A percentile compares a stretch with the other conserved stretches of the same genome.
Conservation (phyloP, 2,113 vertebrate genomes). For the Cyprinus carpio region DNA sequence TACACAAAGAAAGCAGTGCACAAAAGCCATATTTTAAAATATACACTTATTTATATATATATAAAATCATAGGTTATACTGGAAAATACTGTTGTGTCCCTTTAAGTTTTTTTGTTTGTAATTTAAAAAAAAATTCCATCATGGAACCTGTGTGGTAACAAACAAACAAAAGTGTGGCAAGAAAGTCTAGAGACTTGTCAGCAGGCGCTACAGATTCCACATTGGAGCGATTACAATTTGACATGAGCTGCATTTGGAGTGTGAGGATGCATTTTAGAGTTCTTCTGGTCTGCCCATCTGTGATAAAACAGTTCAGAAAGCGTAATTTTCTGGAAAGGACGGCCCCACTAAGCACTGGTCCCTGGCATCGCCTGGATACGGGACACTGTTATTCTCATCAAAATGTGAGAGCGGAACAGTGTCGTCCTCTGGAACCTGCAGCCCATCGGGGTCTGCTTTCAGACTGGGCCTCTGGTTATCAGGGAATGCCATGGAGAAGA, state of each 20-base stretch:
- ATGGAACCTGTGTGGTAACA: background rate
- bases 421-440: conserved; percentile 52
- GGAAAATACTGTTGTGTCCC: conserved; percentile 45
- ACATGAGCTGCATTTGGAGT: conserved; percentile 40
- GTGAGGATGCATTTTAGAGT: background rate
- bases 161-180: conserved; percentile 11
- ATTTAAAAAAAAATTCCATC: conserved; percentile 33
- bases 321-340: conserved; percentile 41
- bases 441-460: conserved; percentile 49
- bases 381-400: conserved; percentile 29
- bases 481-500: conserved; percentile 93
- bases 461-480: conserved; percentile 89
- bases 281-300: conserved; percentile 29
- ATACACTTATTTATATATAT: conserved; percentile 45
- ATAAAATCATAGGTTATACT: conserved; percentile 39
- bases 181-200: conserved; percentile 18
- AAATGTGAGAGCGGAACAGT: conserved; percentile 52
- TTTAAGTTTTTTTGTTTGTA: conserved; percentile 16
- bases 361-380: conserved; percentile 36
- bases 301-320: conserved; percentile 38
- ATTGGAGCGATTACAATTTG: conserved; percentile 4
- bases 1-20: conserved; percentile 38
- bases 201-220: conserved; percentile 10
- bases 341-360: conserved; percentile 48
- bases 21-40: conserved; percentile 46